These are phyloP conservation scores for Varanus komodoensis DNA, from an alignment of 2,113 vertebrate species.

Conservation along the genomic window DNA sequence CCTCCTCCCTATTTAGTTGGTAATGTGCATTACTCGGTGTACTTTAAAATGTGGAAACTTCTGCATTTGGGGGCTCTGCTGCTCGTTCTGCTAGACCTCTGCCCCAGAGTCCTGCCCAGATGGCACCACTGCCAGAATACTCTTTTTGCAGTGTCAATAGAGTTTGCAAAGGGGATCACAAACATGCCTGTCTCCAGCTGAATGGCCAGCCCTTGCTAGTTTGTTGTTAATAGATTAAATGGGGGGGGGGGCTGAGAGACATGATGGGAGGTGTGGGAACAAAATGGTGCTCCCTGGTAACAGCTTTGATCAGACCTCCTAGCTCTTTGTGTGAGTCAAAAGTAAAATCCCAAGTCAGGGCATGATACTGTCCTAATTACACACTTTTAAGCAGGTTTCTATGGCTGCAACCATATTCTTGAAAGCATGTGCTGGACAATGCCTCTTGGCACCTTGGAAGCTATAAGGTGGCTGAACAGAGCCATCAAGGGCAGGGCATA, in stretches of 20 bases:
- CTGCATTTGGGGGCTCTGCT: background rate
- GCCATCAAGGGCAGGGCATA: background rate
- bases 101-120: background rate
- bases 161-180: background rate
- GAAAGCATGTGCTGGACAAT: background rate
- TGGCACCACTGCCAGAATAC: background rate
- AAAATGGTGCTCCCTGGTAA: background rate
- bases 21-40: background rate
- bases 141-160: background rate
- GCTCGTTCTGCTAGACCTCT: background rate
- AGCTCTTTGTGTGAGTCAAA: background rate
- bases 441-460: background rate
- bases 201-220: background rate
- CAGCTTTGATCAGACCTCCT: background rate
- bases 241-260: background rate
- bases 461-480: background rate
- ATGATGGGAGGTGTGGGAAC: background rate
- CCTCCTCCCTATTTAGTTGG: background rate
- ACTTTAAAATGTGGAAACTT: background rate
- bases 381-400: background rate
- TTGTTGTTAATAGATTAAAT: background rate
- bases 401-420: background rate
- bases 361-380: background rate
- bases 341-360: background rate
- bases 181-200: background rate